These are phyloP conservation scores for Tachina lurida DNA, from an alignment of 2,888 invertebrate species.

Conservation along the genomic window DNA sequence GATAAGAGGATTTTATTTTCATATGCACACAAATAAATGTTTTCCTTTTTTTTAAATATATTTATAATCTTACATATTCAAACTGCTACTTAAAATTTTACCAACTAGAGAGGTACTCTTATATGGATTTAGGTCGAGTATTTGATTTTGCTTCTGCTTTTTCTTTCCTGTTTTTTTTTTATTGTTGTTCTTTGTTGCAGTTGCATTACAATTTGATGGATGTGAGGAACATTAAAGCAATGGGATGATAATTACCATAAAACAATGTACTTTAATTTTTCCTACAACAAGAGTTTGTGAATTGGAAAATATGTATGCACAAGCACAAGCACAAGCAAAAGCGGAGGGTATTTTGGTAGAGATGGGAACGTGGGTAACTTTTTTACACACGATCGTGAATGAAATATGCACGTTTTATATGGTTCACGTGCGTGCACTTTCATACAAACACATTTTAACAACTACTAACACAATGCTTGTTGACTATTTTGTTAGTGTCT, in stretches of 20 bases:
- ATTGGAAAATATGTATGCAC: slow-evolving; percentile 5
- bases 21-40: slow-evolving; percentile 5
- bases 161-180: slow-evolving; percentile 4
- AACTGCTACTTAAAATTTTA: slow-evolving; percentile 47
- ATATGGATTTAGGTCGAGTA: slow-evolving; percentile 66
- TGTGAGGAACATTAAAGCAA: slow-evolving; percentile 36
- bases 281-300: slow-evolving; percentile 16
- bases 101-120: slow-evolving; percentile 49
- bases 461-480: no score
- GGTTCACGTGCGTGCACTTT: no score
- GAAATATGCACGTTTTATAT: no score
- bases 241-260: slow-evolving; percentile 64
- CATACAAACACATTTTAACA: no score
- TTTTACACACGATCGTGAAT: no score
- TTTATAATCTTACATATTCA: slow-evolving; percentile 19
- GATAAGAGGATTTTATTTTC: slow-evolving; percentile 18
- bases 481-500: no score
- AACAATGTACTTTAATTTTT: slow-evolving; percentile 45
- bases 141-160: slow-evolving; percentile 50
- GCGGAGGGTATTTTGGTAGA: no score
- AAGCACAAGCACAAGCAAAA: neutral
- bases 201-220: slow-evolving; percentile 7
- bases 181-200: neutral
- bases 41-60: neutral
- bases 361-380: no score